These are phyloP conservation scores for Diadema setosum DNA, from an alignment of 35 echinoderm and acorn worm genomes.

Conservation along the genomic window DNA sequence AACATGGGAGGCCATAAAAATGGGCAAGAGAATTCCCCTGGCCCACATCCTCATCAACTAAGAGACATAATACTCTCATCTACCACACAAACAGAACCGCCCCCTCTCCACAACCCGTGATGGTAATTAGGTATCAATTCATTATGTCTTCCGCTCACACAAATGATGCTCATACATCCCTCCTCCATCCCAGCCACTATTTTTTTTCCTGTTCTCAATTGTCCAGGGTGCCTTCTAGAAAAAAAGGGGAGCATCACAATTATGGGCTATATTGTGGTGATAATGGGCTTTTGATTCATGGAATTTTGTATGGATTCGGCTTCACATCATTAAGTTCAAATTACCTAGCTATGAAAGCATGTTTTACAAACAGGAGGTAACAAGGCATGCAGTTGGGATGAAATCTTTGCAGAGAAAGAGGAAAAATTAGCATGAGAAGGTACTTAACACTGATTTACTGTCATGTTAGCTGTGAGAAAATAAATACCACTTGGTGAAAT, in stretches of 20 bases:
- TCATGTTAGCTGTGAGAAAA: too few species aligned
- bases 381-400: too few species aligned
- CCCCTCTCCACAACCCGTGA: neutral
- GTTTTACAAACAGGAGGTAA: too few species aligned
- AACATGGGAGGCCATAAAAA: too few species aligned
- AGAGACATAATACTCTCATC: conserved; percentile 16
- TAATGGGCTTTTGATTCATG: conserved; percentile 30
- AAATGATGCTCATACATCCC: too few species aligned
- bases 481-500: too few species aligned
- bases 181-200: too few species aligned
- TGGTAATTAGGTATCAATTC: conserved; percentile 12
- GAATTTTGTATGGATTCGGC: neutral
- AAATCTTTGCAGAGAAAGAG: too few species aligned
- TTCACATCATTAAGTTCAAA: conserved; percentile 23
- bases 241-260: neutral
- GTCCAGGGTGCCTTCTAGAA: neutral
- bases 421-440: neutral
- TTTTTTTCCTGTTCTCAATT: too few species aligned
- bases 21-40: too few species aligned
- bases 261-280: neutral
- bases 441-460: conserved; percentile 10
- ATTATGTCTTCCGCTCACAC: neutral
- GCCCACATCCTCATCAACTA: neutral
- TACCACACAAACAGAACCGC: neutral
- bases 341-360: conserved; percentile 9